A percentile compares a stretch with the other conserved stretches of the same genome.
Conservation (phyloP, 2,888 invertebrate species). For the Epirrita christyi region DNA sequence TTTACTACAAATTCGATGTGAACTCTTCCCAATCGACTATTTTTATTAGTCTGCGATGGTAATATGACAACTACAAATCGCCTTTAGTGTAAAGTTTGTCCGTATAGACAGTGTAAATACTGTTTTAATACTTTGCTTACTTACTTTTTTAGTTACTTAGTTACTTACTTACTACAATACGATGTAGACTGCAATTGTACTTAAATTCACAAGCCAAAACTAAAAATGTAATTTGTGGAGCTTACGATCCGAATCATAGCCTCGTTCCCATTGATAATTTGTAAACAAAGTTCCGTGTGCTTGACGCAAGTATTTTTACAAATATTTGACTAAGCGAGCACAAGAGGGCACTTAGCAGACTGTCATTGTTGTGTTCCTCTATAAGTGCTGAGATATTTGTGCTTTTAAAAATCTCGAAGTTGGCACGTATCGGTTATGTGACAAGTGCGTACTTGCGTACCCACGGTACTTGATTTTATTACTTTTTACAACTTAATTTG, state of each 20-base stretch:
- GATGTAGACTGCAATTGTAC: slow-evolving; percentile 22
- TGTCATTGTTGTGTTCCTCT: slow-evolving; percentile 63
- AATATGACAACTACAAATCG: slow-evolving; percentile 36
- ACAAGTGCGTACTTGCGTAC: slow-evolving; percentile 23
- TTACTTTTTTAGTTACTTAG: too few species aligned
- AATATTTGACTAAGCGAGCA: slow-evolving; percentile 69
- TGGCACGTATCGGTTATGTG: slow-evolving; percentile 30
- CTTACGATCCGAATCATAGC: slow-evolving; percentile 19
- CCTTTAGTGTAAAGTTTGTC: slow-evolving; percentile 29
- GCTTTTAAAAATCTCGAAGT: slow-evolving; percentile 35
- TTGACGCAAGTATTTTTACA: slow-evolving; percentile 53
- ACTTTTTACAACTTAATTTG: background rate
- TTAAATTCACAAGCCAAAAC: slow-evolving; percentile 14
- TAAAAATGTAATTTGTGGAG: slow-evolving; percentile 16
- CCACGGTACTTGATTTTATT: slow-evolving; percentile 28
- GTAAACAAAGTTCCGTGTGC: slow-evolving; percentile 60
- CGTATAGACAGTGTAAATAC: slow-evolving; percentile 18
- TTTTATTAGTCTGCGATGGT: slow-evolving; percentile 42
- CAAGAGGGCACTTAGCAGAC: slow-evolving; percentile 72
- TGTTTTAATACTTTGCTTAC: slow-evolving; percentile 13
- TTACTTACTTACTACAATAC: too few species aligned
- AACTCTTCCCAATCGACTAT: slow-evolving; percentile 34
- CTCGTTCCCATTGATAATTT: slow-evolving; percentile 67
- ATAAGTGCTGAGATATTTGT: slow-evolving; percentile 49
- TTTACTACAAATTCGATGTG: slow-evolving; percentile 36